These are phyloP conservation scores for Fabriciana adippe DNA, from an alignment of 2,888 invertebrate genomes.

Conservation along the genomic window DNA sequence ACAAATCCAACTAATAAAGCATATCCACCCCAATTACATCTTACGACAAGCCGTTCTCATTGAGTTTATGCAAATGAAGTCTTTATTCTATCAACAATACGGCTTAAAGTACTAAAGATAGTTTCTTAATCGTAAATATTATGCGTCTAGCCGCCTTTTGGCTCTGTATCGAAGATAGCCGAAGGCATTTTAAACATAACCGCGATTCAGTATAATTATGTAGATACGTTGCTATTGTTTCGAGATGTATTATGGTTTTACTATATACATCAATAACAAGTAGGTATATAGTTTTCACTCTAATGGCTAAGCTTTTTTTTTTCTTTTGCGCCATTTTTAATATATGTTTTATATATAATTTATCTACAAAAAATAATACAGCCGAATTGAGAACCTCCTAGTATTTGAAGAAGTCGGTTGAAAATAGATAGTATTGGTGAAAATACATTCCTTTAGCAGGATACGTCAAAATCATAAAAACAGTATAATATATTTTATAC, in stretches of 20 bases:
- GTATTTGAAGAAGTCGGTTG: too few species aligned
- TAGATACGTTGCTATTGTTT: slow-evolving; percentile 35
- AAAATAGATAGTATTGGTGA: not conserved
- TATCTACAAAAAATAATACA: not conserved
- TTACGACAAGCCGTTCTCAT: slow-evolving; percentile 20
- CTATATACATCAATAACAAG: not conserved
- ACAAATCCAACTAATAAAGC: slow-evolving; percentile 60
- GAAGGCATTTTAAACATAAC: slow-evolving; percentile 34
- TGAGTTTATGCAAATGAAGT: slow-evolving; percentile 1
- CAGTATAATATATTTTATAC: slow-evolving; percentile 35
- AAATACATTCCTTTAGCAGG: slow-evolving; percentile 14
- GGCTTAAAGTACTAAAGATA: slow-evolving; percentile 13
- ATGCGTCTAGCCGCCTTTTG: slow-evolving; percentile 26
- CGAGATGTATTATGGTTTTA: slow-evolving; percentile 20
- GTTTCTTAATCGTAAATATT: slow-evolving; percentile 26
- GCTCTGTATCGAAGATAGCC: slow-evolving; percentile 30
- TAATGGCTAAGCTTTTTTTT: too few species aligned
- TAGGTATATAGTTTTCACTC: not conserved
- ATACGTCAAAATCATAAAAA: slow-evolving; percentile 30
- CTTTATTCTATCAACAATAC: not conserved
- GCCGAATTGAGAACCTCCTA: too few species aligned
- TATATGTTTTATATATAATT: not conserved
- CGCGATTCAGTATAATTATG: slow-evolving; percentile 32
- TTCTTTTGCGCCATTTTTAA: too few species aligned
- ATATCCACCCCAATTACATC: slow-evolving; percentile 61